Base-by-base conservation (phyloP, 2,797 vertebrate genomes). In the Thunnus albacares region DNA sequence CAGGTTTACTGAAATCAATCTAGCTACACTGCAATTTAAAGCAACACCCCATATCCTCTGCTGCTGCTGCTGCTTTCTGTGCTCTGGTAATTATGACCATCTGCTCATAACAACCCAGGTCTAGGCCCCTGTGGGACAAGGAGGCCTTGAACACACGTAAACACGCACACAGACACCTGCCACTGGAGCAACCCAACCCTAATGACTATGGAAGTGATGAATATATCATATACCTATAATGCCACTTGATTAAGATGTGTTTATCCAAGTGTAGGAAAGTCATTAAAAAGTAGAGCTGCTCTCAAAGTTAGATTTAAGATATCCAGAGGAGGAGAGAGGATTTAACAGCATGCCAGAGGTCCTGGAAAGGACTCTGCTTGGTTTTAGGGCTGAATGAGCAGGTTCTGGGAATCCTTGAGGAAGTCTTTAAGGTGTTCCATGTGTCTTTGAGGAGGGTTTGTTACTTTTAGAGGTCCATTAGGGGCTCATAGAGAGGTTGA, bases 51-150 rank as follows among this genome's bases (percentile, higher is more conserved):
- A 24, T 15, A 14, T 62, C 30, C 49, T 55, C 53, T 57, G 22
- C 57, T 84, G 66, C 63, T 86, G 70, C 71, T 62, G 43, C 81
- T 84, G 66, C 63, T 86, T 71, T 87, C 79, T 75, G 47, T 81
- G 77, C 77, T 79, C 51, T 35, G 65, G 55, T 88, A 88, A 90
- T 91, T 86, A 75, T 90, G 90, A 83, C 90, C 91, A 93, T 91
- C 93, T 94, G 93, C 85, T 89, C 70, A 64, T 35, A 82, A 68
- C 77, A 82, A 57, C 28, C 52, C 66, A 65, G 26, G 61, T 85
- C 76, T 69, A 4, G 59, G 20, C 68, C 85, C 86, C 71, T 43
- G 66, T 85, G 84, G 85, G 76, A 83, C 55, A 74, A 79, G 3
- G 28, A 83, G 75, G 71, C 85, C 79, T 80, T 70, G 58, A 73